A percentile compares a stretch with the other conserved stretches of the same genome.
These are phyloP conservation scores for Oreochromis niloticus DNA, from an alignment of 2,113 vertebrate genomes.

Conservation along the genomic window DNA sequence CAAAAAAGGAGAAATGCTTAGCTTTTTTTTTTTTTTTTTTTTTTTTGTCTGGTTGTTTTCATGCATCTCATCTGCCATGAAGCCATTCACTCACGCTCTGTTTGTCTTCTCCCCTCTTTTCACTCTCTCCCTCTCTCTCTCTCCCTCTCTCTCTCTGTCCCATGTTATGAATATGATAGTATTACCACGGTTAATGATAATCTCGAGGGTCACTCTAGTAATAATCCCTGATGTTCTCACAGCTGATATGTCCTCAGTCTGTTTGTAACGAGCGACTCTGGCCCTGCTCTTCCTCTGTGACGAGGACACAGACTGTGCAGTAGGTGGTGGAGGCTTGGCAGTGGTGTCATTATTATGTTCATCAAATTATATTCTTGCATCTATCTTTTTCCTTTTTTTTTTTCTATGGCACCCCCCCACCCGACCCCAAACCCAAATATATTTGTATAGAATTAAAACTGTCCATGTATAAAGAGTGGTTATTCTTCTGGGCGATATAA, in stretches of 20 bases:
- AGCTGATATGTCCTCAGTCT: constrained; percentile 11
- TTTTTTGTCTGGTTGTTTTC: background rate
- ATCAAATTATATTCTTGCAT: constrained; percentile 36
- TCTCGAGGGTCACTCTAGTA: constrained; percentile 48
- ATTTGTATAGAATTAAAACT: constrained; percentile 61
- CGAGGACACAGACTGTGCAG: constrained; percentile 20
- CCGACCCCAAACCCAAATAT: background rate
- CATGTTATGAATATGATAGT: constrained; percentile 55
- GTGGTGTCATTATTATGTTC: constrained; percentile 27
- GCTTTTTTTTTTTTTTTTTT: constrained; percentile 13
- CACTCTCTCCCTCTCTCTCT: background rate
- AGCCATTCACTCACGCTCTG: constrained; percentile 49
- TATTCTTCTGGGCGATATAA: constrained; percentile 28
- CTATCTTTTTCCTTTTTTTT: background rate
- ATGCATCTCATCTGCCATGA: constrained; percentile 54
- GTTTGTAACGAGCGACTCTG: constrained; percentile 8
- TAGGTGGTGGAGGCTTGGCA: background rate
- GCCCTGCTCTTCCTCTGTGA: constrained; percentile 9
- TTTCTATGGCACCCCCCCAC: background rate
- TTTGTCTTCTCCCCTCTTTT: constrained; percentile 10
- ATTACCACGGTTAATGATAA: constrained; percentile 64
- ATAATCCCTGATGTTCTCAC: constrained; percentile 38
- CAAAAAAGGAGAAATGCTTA: constrained; percentile 65
- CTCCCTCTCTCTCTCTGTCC: background rate
- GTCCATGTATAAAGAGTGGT: constrained; percentile 37